Evolutionary conservation across 2,113 vertebrate species (phyloP).

Genomic region (Laticauda colubrina): DNA sequence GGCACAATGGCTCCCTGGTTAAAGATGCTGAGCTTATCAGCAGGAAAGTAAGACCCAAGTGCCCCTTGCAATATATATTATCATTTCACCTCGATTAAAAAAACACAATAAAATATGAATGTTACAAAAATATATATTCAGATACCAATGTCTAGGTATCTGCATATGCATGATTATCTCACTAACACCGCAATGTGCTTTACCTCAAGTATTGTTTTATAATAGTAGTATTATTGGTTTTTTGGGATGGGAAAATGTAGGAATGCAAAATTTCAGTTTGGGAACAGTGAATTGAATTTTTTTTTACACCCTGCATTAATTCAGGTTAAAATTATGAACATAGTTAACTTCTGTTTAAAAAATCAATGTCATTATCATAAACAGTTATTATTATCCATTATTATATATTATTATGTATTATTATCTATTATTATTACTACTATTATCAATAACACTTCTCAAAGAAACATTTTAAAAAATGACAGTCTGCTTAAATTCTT

Average conservation of each 20-base stretch:
- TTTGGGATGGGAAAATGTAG: neutral
- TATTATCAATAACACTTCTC: constrained; percentile 26
- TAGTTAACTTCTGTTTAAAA: constrained; percentile 18
- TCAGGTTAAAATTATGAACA: neutral
- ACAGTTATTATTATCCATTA: constrained; percentile 1
- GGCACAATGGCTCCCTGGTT: neutral
- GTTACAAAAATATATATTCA: neutral
- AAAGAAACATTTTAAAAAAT: constrained; percentile 51
- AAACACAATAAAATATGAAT: neutral
- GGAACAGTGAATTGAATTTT: neutral
- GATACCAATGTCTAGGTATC: neutral
- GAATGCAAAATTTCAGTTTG: neutral
- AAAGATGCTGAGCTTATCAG: neutral
- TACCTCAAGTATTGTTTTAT: neutral
- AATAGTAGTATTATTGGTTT: constrained; percentile 3
- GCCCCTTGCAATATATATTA: neutral
- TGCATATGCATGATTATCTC: neutral
- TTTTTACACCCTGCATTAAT: neutral
- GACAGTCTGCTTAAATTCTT: constrained; percentile 59
- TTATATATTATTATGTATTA: neutral
- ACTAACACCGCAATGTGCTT: neutral
- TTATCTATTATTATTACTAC: neutral
- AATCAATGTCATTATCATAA: constrained; percentile 41
- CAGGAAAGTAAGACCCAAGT: neutral
- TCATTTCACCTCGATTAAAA: neutral